Conservation (phyloP, 2,888 invertebrate genomes). For the Archips xylosteana region DNA sequence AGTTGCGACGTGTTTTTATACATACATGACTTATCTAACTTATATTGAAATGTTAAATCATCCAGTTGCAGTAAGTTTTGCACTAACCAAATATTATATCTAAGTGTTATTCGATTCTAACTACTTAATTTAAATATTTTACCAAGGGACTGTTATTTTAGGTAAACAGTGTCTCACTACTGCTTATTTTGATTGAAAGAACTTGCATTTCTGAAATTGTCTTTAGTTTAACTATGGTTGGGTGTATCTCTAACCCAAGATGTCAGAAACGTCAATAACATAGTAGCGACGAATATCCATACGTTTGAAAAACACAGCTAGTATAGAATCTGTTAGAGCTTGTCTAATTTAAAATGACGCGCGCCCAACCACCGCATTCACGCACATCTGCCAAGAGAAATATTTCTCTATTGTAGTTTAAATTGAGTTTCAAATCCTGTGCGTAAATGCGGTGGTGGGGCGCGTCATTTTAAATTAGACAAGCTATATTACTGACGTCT, state of each 20-base stretch:
- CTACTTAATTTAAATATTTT: conserved; percentile 28
- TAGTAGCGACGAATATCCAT: neutral
- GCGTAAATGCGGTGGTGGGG: no score
- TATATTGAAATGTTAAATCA: conserved; percentile 18
- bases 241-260: neutral
- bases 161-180: conserved; percentile 5
- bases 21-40: conserved; percentile 7
- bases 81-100: conserved; percentile 33
- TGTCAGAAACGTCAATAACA: neutral
- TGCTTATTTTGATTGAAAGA: neutral
- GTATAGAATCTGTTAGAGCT: neutral
- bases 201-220: neutral
- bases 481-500: no score
- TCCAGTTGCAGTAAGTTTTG: conserved; percentile 40
- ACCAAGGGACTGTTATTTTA: conserved; percentile 26
- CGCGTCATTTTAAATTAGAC: no score
- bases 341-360: no score
- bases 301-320: neutral
- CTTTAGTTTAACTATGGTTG: neutral
- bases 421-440: no score
- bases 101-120: conserved; percentile 40
- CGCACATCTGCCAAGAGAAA: no score
- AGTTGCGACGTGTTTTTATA: neutral
- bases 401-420: no score
- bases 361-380: no score